Evolutionary conservation across 2,797 vertebrate species (phyloP), one percentile per base, ranked within the genome.

Genomic region (Phoxinus dragarum): DNA sequence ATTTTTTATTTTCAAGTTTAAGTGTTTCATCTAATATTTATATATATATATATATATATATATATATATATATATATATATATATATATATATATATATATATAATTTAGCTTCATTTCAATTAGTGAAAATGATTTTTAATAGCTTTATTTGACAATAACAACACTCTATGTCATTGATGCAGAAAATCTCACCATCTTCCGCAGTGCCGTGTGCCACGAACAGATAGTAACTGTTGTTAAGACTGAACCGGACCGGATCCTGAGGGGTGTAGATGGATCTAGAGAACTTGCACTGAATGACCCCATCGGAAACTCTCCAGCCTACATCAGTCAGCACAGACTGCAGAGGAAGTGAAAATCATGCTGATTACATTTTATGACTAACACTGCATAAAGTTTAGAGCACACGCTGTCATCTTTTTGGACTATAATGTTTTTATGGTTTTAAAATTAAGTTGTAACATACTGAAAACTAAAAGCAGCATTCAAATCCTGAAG

Each of bases 261-360:
- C 88, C 76, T 84, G 88, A 77, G 94, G 92, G 75, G 95, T 88
- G 75, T 0, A 31, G 86, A 94, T 91, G 84, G 90, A 90, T 87
- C 97, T 95, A 78, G 94, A 93, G 90, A 98, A 98, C 84, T 94
- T 94, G 88, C 97, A 97, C 0, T 97, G 96, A 79, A 97, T 93
- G 81, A 95, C 9, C 2, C 96, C 95, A 38, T 96, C 94, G 0
- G 49, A 92, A 83, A 96, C 23, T 71, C 96, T 94, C 96, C 96
- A 97, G 0, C 94, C 92, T 66, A 89, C 82, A 71, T 94, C 94
- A 88, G 93, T 91, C 79, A 98, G 92, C 44, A 56, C n/a, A 69
- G 82, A 91, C 97, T 97, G 14, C 83, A 56, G n/a, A 56, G 42
- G 10, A 74, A 54, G n/a, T 49, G 10, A 34, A 54, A 52, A 52